These are phyloP conservation scores for Steinernema hermaphroditum DNA, from an alignment of 2,888 invertebrate genomes.

Conservation along the genomic window DNA sequence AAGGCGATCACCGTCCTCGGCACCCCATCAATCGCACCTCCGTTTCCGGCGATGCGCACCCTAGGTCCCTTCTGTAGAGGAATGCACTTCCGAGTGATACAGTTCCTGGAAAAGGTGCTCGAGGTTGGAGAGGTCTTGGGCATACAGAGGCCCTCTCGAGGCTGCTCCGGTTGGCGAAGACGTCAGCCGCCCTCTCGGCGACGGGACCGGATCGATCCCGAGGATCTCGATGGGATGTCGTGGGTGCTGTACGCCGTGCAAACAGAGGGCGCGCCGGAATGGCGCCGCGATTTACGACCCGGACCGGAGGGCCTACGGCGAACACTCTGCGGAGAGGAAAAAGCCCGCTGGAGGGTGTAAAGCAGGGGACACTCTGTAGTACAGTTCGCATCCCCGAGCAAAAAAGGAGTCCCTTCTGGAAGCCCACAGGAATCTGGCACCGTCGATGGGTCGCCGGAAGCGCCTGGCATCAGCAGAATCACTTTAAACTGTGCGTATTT, in stretches of 20 bases:
- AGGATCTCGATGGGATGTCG: conserved; percentile 25
- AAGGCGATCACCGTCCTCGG: too few relatives aligned
- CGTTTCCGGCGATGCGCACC: too few relatives aligned
- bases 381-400: too few relatives aligned
- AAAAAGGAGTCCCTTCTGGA: too few relatives aligned
- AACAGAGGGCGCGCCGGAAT: conserved; percentile 12
- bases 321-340: conserved; percentile 6
- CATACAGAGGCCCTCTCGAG: conserved; percentile 25
- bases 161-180: background rate
- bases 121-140: conserved; percentile 18
- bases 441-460: too few relatives aligned
- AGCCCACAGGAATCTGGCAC: too few relatives aligned
- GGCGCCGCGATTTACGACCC: conserved; percentile 24
- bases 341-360: conserved; percentile 11
- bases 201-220: conserved; percentile 2
- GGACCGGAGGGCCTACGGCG: background rate
- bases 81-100: background rate
- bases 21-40: too few relatives aligned
- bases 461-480: background rate
- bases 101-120: conserved; percentile 26
- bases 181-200: conserved; percentile 28
- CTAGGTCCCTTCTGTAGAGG: too few relatives aligned
- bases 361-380: too few relatives aligned
- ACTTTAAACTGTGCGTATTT: conserved; percentile 11
- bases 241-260: conserved; percentile 24